Evolutionary conservation across 2,888 invertebrate species (phyloP).

Genomic region (Lycocerus yunnanus): DNA sequence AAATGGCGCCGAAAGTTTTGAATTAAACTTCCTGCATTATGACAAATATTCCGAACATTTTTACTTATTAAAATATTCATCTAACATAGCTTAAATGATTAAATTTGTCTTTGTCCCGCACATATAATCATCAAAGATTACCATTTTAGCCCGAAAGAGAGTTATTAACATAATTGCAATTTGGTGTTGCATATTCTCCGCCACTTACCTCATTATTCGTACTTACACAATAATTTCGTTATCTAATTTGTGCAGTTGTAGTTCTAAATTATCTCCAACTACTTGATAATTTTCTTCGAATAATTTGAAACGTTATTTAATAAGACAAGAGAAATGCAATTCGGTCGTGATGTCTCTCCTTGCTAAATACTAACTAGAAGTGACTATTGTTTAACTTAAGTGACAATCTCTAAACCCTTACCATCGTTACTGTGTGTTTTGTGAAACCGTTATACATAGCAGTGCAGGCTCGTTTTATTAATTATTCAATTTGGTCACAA

Average conservation of each 20-base stretch:
- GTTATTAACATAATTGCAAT: not conserved
- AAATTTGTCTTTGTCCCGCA: not conserved
- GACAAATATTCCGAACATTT: not conserved
- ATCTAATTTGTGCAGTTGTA: conserved; percentile 1
- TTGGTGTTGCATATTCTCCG: not conserved
- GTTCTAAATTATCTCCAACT: not conserved
- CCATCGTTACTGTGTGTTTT: not conserved
- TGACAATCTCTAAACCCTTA: conserved; percentile 27
- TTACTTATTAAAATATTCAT: conserved; percentile 1
- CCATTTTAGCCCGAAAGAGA: not conserved
- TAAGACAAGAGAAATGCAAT: conserved; percentile 24
- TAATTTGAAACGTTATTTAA: conserved; percentile 17
- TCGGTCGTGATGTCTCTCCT: conserved; percentile 29
- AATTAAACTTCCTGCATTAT: not conserved
- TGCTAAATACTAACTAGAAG: conserved; percentile 34
- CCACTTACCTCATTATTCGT: not conserved
- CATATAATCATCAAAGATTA: not conserved
- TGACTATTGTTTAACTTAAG: conserved; percentile 38
- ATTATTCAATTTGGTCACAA: conserved; percentile 20
- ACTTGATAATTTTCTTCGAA: conserved; percentile 23
- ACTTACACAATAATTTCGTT: not conserved
- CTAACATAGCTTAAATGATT: not conserved
- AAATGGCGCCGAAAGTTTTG: not conserved
- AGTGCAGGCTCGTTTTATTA: conserved; percentile 14
- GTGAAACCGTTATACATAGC: conserved; percentile 5